Conservation (phyloP, 2,113 vertebrate species). For the Channa maculata region DNA sequence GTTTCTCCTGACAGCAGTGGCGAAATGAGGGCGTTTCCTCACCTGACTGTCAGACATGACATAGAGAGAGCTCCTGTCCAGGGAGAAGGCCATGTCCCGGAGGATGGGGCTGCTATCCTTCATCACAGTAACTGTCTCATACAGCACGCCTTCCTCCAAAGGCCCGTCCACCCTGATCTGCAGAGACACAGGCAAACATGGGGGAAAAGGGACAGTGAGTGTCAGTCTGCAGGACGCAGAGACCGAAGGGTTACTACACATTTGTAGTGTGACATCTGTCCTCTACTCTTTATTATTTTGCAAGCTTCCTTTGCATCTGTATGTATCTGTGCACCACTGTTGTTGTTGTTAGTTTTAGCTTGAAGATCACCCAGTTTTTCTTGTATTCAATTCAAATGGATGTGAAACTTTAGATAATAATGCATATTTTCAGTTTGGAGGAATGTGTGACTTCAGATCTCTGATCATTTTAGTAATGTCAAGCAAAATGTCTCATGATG, state of each 20-base stretch:
- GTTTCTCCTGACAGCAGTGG: conserved; percentile 47
- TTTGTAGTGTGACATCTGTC: conserved; percentile 13
- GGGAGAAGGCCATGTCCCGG: conserved; percentile 95
- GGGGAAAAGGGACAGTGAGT: conserved; percentile 15
- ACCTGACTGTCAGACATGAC: conserved; percentile 94
- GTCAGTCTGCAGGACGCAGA: not conserved
- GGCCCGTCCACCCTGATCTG: conserved; percentile 93
- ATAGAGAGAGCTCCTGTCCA: conserved; percentile 90
- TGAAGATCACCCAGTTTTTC: too few relatives aligned
- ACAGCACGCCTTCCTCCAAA: conserved; percentile 88
- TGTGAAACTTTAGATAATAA: too few relatives aligned
- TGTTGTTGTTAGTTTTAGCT: too few relatives aligned
- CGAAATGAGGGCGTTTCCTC: conserved; percentile 54
- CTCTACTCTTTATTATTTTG: not conserved
- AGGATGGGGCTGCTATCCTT: conserved; percentile 91
- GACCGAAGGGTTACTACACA: not conserved
- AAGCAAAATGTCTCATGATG: too few relatives aligned
- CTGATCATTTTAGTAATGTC: too few relatives aligned
- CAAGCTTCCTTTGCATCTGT: too few relatives aligned
- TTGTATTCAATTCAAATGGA: too few relatives aligned
- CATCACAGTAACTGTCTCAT: conserved; percentile 91
- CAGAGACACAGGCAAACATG: conserved; percentile 44
- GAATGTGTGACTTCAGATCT: too few relatives aligned
- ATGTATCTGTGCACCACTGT: too few relatives aligned
- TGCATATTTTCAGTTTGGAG: too few relatives aligned